These are phyloP conservation scores for Cecropterus lyciades DNA, from an alignment of 1,140 invertebrate genomes.

Conservation along the genomic window DNA sequence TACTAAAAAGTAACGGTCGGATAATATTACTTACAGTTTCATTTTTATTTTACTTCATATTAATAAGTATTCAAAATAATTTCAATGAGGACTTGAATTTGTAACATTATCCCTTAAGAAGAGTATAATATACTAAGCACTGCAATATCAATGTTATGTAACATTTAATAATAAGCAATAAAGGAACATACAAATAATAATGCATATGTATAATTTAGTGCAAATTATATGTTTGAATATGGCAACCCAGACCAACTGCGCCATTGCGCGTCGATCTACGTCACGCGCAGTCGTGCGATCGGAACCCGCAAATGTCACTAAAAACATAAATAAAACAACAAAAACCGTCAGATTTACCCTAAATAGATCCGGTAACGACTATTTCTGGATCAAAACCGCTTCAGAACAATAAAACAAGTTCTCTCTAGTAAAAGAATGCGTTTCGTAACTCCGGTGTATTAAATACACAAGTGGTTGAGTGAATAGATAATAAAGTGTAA, in stretches of 20 bases:
- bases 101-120: no score
- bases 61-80: no score
- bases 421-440: background rate
- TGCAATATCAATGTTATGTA: no score
- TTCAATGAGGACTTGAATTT: no score
- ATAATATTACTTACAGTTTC: no score
- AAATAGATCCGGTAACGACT: constrained; percentile 21
- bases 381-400: constrained; percentile 22
- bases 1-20: no score
- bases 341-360: constrained; percentile 16
- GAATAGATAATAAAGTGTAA: background rate
- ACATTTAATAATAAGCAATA: no score
- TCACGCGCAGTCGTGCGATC: constrained; percentile 41
- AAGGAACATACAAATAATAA: no score
- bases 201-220: constrained; percentile 7
- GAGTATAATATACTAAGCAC: no score
- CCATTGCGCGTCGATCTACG: constrained; percentile 56
- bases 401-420: constrained; percentile 2
- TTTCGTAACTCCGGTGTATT: constrained; percentile 14
- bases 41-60: no score
- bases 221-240: constrained; percentile 31
- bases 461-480: constrained; percentile 6
- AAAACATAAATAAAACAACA: constrained; percentile 48
- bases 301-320: constrained; percentile 40
- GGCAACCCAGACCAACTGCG: constrained; percentile 61